Base-by-base conservation (phyloP, 2,113 vertebrate species). In the Smithornis capensis region DNA sequence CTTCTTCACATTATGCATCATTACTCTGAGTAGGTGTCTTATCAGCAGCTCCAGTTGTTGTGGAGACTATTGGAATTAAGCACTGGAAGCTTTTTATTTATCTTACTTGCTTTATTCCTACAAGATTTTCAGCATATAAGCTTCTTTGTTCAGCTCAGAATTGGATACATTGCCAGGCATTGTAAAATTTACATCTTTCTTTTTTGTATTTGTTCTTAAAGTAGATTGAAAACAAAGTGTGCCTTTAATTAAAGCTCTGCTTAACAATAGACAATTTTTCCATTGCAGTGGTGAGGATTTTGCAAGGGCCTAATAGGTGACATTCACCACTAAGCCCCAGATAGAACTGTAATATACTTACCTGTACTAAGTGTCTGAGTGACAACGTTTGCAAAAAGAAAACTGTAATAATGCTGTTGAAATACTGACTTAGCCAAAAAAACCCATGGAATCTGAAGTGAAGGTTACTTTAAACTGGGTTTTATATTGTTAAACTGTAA, bases 21-120 rank as follows among this genome's bases (percentile, higher is more conserved):
- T 98, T 98, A 98, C 96, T 97, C 91, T 47, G 92, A 97, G 96
- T 97, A 97, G 97, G 97, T 98, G 97, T 97, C 97, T 98, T 98
- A 98, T 98, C 98, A 97, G 97, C 91, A 97, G 94, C 91, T 95
- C 97, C 98, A 98, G 98, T 98, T 98, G 98, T 97, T 97, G 96
- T 94, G 90, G 82, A 97, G 96, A 97, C 25, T 95, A 98, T 94
- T 98, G 96, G 98, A 97, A 98, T 98, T 98, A 98, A 98, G 93
- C 89, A 97, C 93, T 97, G 95, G 96, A 97, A 97, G 97, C 95
- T 95, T 97, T 97, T 98, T 98, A 98, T 98, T 98, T 98, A 98
- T 98, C 97, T 97, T 97, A 96, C 87, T 95, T 92, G 92, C 94
- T 98, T 97, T 97, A 98, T 97, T 97, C 94, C 95, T 96, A 96